Evolutionary conservation across 2,888 invertebrate genomes (phyloP).

Genomic region (Drosophila pullipes): DNA sequence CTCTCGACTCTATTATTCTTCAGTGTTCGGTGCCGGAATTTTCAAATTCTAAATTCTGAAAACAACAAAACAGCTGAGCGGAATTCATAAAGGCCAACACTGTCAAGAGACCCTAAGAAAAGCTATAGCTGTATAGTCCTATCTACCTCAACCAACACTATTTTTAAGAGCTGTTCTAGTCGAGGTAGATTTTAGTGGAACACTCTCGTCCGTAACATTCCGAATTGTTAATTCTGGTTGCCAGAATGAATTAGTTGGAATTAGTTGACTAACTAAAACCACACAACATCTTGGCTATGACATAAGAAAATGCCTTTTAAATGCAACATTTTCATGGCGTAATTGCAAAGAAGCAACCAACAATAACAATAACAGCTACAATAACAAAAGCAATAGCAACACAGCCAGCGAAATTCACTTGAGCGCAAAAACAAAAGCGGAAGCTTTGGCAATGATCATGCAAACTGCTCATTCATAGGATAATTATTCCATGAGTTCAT

Average conservation of each 20-base stretch:
- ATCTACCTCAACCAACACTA: not conserved
- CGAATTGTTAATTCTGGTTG: conserved; percentile 11
- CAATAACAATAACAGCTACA: conserved; percentile 36
- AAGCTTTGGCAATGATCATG: conserved; percentile 82
- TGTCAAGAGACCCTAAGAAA: conserved; percentile 30
- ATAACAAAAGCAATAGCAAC: conserved; percentile 29
- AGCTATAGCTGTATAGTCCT: not conserved
- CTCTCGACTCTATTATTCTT: conserved; percentile 22
- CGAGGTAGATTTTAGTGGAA: not conserved
- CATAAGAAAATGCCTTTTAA: conserved; percentile 78
- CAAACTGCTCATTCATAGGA: conserved; percentile 82
- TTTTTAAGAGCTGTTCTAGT: not conserved
- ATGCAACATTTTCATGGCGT: conserved; percentile 80
- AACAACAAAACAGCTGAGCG: conserved; percentile 72
- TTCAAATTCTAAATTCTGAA: conserved; percentile 56
- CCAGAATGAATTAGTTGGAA: conserved; percentile 52
- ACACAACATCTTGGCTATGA: conserved; percentile 59
- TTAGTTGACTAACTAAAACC: conserved; percentile 57
- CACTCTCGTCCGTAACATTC: not conserved
- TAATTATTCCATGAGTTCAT: conserved; percentile 83
- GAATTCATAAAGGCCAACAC: conserved; percentile 69
- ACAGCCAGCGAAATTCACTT: conserved; percentile 55
- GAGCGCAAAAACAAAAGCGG: conserved; percentile 79
- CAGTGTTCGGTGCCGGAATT: conserved; percentile 21
- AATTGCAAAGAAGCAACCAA: conserved; percentile 68